Conservation (phyloP, 2,888 invertebrate species). For the Hyppa rectilinea region DNA sequence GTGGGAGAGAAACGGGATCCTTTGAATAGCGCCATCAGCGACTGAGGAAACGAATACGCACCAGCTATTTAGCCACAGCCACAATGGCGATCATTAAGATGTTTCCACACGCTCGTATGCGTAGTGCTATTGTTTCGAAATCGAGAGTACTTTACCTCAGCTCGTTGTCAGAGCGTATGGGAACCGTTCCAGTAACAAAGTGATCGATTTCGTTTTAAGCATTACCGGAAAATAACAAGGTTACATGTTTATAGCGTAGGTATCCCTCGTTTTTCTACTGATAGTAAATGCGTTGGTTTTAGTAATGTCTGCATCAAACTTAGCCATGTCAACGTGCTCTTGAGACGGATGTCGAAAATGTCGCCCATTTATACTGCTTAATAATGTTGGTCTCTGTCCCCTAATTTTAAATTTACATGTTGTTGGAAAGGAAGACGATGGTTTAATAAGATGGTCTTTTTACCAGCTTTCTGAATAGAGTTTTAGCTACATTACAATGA, state of each 20-base stretch:
- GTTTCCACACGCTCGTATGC: slow-evolving; percentile 86
- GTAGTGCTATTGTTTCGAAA: slow-evolving; percentile 88
- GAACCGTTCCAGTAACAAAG: slow-evolving; percentile 67
- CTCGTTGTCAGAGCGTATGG: slow-evolving; percentile 61
- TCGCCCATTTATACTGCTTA: slow-evolving; percentile 10
- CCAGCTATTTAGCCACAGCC: slow-evolving; percentile 76
- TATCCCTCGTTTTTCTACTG: slow-evolving; percentile 31
- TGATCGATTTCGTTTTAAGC: slow-evolving; percentile 61
- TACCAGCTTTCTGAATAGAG: background rate
- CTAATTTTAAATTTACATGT: background rate
- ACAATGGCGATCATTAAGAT: slow-evolving; percentile 85
- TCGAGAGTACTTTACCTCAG: slow-evolving; percentile 81
- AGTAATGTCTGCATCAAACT: slow-evolving; percentile 17
- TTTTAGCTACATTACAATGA: background rate
- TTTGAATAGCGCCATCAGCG: slow-evolving; percentile 80
- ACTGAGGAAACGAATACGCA: slow-evolving; percentile 84
- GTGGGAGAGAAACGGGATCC: slow-evolving; percentile 89
- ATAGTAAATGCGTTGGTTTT: slow-evolving; percentile 24
- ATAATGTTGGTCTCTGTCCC: background rate
- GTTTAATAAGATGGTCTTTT: background rate
- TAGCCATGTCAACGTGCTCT: slow-evolving; percentile 20
- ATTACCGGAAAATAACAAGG: slow-evolving; percentile 60
- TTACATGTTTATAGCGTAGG: slow-evolving; percentile 27
- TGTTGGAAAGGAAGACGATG: background rate
- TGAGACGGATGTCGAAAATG: slow-evolving; percentile 20